These are phyloP conservation scores for Chrysomela aeneicollis DNA, from an alignment of 2,888 invertebrate genomes.

Conservation along the genomic window DNA sequence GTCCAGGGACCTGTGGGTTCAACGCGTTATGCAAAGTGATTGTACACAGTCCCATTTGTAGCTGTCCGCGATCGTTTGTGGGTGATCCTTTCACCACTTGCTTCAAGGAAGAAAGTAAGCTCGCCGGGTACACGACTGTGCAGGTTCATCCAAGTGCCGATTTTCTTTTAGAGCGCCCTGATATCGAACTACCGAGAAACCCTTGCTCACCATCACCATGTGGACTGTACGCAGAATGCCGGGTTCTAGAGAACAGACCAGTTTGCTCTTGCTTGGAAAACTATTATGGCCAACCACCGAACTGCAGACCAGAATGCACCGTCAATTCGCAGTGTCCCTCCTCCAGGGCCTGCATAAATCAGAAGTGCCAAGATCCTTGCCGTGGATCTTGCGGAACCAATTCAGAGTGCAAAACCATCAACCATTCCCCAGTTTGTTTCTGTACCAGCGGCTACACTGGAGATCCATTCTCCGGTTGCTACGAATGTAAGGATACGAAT, in stretches of 20 bases:
- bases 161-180: slow-evolving; percentile 53
- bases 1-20: slow-evolving; percentile 77
- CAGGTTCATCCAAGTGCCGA: background rate
- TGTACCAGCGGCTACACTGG: slow-evolving; percentile 77
- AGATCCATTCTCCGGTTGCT: slow-evolving; percentile 82
- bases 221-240: slow-evolving; percentile 80
- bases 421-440: slow-evolving; percentile 77
- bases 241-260: slow-evolving; percentile 71
- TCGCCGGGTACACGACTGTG: slow-evolving; percentile 25
- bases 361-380: slow-evolving; percentile 78
- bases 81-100: slow-evolving; percentile 84
- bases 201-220: slow-evolving; percentile 79
- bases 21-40: slow-evolving; percentile 81
- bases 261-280: slow-evolving; percentile 78
- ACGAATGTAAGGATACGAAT: slow-evolving; percentile 55
- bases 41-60: slow-evolving; percentile 82
- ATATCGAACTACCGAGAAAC: slow-evolving; percentile 56
- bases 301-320: slow-evolving; percentile 79
- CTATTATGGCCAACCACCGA: slow-evolving; percentile 81
- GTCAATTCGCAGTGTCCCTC: slow-evolving; percentile 77
- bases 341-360: slow-evolving; percentile 75
- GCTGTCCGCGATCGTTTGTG: slow-evolving; percentile 72
- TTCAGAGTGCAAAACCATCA: slow-evolving; percentile 74
- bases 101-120: slow-evolving; percentile 70
- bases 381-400: slow-evolving; percentile 78